These are phyloP conservation scores for Heliothis subflexa DNA, from an alignment of 1,140 invertebrate species.

Conservation along the genomic window DNA sequence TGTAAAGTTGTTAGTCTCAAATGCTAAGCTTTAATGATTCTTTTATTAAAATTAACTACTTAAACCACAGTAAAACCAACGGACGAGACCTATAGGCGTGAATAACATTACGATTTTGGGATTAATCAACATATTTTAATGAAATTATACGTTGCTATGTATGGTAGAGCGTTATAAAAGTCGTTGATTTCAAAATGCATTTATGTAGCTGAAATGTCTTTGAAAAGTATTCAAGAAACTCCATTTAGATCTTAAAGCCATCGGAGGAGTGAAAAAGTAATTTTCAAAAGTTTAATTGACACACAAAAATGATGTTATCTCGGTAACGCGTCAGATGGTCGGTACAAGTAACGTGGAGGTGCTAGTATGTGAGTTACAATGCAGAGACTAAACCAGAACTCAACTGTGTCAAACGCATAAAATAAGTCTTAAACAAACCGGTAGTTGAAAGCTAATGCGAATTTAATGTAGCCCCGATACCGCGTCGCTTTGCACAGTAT, in stretches of 20 bases:
- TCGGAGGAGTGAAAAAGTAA: neutral
- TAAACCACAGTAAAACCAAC: conserved; percentile 39
- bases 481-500: conserved; percentile 61
- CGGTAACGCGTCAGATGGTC: conserved; percentile 3
- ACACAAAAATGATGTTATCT: conserved; percentile 26
- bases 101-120: conserved; percentile 46
- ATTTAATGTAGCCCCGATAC: conserved; percentile 70
- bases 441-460: conserved; percentile 70
- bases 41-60: conserved; percentile 47
- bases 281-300: conserved; percentile 31
- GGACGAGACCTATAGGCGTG: conserved; percentile 41
- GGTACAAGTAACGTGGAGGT: neutral
- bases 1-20: conserved; percentile 40
- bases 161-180: conserved; percentile 23
- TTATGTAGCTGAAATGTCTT: conserved; percentile 5
- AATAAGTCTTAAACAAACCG: conserved; percentile 57
- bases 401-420: conserved; percentile 52
- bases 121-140: conserved; percentile 51
- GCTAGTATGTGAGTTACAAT: conserved; percentile 41
- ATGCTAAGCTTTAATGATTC: conserved; percentile 42
- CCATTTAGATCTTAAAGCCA: conserved; percentile 6
- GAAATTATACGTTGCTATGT: conserved; percentile 35
- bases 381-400: conserved; percentile 44
- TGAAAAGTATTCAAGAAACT: neutral
- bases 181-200: conserved; percentile 36